Percentiles rank a stretch among this genome's conserved stretches.
These are phyloP conservation scores for Drosophila meridionalis DNA, from an alignment of 2,888 invertebrate species.

Conservation along the genomic window DNA sequence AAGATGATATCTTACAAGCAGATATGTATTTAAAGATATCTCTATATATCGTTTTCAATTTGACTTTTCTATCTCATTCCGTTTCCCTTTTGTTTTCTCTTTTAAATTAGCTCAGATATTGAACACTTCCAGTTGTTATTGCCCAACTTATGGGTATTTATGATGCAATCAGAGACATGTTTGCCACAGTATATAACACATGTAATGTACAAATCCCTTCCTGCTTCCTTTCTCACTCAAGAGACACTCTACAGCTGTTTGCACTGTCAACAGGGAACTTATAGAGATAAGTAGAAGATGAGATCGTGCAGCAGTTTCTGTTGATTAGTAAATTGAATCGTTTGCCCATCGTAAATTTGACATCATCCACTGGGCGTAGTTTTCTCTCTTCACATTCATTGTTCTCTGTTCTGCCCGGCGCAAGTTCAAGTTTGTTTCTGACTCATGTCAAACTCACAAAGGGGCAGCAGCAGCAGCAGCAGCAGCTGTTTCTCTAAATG, in stretches of 20 bases:
- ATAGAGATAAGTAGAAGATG: constrained; percentile 7
- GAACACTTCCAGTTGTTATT: background rate
- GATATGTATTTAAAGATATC: background rate
- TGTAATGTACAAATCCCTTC: constrained; percentile 29
- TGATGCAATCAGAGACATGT: constrained; percentile 22
- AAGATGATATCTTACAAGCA: background rate
- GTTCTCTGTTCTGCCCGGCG: constrained; percentile 11
- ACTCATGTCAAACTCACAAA: constrained; percentile 61
- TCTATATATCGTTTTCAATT: background rate
- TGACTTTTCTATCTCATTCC: background rate
- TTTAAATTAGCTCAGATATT: background rate
- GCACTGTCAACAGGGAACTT: constrained; percentile 29
- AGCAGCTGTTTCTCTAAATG: constrained; percentile 20
- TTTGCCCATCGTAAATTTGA: constrained; percentile 50
- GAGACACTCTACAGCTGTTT: constrained; percentile 39
- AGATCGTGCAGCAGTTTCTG: constrained; percentile 43
- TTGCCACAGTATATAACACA: constrained; percentile 11
- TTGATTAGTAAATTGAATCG: constrained; percentile 59
- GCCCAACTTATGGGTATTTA: constrained; percentile 3
- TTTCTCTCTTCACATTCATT: constrained; percentile 41
- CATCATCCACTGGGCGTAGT: constrained; percentile 45
- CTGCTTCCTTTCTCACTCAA: constrained; percentile 9
- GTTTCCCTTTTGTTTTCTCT: background rate
- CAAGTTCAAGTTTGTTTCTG: constrained; percentile 76
- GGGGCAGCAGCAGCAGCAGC: constrained; percentile 17